Evolutionary conservation across 1,140 invertebrate genomes (phyloP), one percentile per base, ranked within the genome.

Genomic region (Zaprionus inermis): DNA sequence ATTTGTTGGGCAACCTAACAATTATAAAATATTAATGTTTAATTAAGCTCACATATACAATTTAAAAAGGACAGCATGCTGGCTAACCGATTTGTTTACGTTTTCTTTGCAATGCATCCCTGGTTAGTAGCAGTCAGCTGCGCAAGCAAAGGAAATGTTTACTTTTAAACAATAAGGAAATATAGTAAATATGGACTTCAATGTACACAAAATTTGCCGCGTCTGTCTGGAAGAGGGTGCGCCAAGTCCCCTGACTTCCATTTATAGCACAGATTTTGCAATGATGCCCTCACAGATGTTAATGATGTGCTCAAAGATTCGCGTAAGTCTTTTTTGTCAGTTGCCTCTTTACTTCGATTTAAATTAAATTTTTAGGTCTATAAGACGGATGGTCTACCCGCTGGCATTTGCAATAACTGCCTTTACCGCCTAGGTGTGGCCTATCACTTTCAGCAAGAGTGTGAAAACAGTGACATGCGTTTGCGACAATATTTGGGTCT

Each of bases 381-480:
- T 61, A 93, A 93, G 91, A 93, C 93, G 55, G 95, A 95, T 92
- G 94, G 94, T n/a, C 74, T 95, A 32, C 95, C 95, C 1, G 93
- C 94, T 30, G 94, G 94, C 65, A 94, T 95, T 56, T 95, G 95
- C 63, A 95, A 94, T 64, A 95, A 95, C 73, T 95, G 95, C 76
- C 93, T 95, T 6, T 94, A 95, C 49, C 93, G 94, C 52, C 78
- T 95, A 34, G 95, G 95, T 24, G 93, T 95, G 12, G 94, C 95
- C 10, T 95, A 94, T 83, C 94, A 95, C 79, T 95, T 95, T 66
- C 95, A 95, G 86, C 94, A 94, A 71, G 94, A 94, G 67, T 95
- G 94, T 81, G 94, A 95, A 85, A 94, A 93, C 59, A 94, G 94
- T 1, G 95, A 95, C 88, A 81, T 94, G 22, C 92, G 94, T 65